A percentile compares a stretch with the other conserved stretches of the same genome.
phyloP scores from a whole-genome alignment of 2,888 invertebrate species.

The Agapetus fuscipes region DNA sequence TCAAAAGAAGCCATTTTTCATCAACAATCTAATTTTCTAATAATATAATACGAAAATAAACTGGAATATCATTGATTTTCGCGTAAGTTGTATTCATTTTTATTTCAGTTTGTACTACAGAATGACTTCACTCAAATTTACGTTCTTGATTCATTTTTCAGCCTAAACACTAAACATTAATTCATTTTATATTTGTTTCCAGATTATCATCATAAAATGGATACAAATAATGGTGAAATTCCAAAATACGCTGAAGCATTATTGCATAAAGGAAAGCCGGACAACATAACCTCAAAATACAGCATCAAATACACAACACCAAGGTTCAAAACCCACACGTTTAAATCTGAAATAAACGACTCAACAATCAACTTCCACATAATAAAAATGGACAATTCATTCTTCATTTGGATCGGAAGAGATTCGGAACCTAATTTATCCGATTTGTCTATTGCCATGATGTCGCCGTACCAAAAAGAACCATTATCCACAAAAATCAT shows the following conservation, averaged over 20 bases:
- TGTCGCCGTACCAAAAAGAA: slow-evolving; percentile 20
- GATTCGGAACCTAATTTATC: slow-evolving; percentile 28
- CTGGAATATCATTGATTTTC: no score
- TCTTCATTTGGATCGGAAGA: slow-evolving; percentile 37
- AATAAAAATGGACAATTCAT: slow-evolving; percentile 33
- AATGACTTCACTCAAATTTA: no score
- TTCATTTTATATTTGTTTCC: no score
- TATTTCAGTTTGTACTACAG: no score
- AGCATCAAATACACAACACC: slow-evolving; percentile 21
- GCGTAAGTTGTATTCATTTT: no score
- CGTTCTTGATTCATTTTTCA: no score
- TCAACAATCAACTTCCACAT: slow-evolving; percentile 31
- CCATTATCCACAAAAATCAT: slow-evolving; percentile 32
- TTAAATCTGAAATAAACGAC: slow-evolving; percentile 29
- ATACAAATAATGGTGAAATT: neutral
- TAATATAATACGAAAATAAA: no score
- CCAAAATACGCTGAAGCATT: no score
- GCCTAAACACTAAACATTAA: no score
- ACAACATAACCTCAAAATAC: slow-evolving; percentile 12
- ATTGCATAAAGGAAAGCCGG: slow-evolving; percentile 5
- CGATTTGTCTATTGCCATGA: slow-evolving; percentile 32
- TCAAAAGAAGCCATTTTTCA: no score
- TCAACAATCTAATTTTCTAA: no score
- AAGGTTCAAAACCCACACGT: slow-evolving; percentile 27
- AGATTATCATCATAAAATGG: neutral